phyloP scores from a whole-genome alignment of 2,797 vertebrate genomes.

The Semaprochilodus insignis region DNA sequence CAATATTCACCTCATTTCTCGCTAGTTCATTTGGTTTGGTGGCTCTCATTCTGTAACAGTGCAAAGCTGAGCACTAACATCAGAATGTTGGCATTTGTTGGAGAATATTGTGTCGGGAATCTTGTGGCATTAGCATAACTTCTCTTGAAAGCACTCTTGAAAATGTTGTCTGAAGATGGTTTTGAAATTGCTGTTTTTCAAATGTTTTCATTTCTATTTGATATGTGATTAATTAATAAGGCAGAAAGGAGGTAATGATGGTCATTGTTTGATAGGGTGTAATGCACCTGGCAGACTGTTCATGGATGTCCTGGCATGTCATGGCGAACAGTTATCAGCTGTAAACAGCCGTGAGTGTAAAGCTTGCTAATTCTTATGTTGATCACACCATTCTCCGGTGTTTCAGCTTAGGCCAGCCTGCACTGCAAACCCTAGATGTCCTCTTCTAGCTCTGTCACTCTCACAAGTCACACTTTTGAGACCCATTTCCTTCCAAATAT shows the following conservation, averaged over 20 bases:
- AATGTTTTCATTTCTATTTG: background rate
- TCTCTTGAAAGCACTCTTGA: no score
- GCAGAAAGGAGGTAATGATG: background rate
- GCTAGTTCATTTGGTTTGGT: no score
- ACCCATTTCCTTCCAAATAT: background rate
- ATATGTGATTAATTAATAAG: conserved; percentile 26
- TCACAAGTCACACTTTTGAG: background rate
- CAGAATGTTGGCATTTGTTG: background rate
- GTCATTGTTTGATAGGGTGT: background rate
- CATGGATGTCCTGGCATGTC: conserved; percentile 43
- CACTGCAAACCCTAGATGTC: background rate
- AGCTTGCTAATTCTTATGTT: conserved; percentile 39
- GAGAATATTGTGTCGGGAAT: background rate
- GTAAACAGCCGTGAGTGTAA: conserved; percentile 45
- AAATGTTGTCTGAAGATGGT: no score
- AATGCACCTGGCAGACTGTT: conserved; percentile 21
- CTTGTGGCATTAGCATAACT: background rate
- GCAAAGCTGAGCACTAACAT: no score
- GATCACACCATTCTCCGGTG: conserved; percentile 33
- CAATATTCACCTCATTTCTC: no score
- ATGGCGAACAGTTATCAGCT: conserved; percentile 44
- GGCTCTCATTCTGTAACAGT: no score
- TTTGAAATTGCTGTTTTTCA: no score
- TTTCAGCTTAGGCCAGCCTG: conserved; percentile 33
- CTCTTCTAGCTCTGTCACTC: conserved; percentile 3